Percentiles rank a stretch among this genome's conserved stretches.
Conservation (phyloP, 2,888 invertebrate species). For the Stenolophus ochropezus region DNA sequence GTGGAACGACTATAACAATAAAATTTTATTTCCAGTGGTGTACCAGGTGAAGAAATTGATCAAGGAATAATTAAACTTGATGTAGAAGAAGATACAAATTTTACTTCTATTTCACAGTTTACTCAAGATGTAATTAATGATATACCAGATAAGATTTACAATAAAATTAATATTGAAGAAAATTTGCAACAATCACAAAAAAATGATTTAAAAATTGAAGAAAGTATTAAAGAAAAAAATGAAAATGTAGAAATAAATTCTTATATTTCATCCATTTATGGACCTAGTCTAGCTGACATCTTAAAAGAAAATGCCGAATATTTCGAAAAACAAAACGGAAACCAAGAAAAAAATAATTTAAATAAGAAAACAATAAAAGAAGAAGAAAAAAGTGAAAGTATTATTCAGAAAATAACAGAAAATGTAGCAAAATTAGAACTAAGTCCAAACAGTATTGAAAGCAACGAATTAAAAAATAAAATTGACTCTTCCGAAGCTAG, state of each 20-base stretch:
- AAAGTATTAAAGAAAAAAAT: not conserved
- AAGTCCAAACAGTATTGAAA: not conserved
- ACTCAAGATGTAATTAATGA: slow-evolving; percentile 74
- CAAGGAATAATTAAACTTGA: slow-evolving; percentile 70
- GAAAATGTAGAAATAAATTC: slow-evolving; percentile 56
- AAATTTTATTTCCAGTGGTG: too few species aligned
- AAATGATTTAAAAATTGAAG: not conserved
- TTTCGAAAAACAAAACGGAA: slow-evolving; percentile 27
- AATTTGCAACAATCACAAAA: slow-evolving; percentile 55
- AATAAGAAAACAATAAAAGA: not conserved
- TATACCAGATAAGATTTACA: slow-evolving; percentile 66
- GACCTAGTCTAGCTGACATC: slow-evolving; percentile 35
- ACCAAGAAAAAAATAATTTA: not conserved
- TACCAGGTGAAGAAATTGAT: slow-evolving; percentile 77
- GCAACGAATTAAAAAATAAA: not conserved
- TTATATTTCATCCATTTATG: slow-evolving; percentile 51
- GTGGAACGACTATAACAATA: not conserved
- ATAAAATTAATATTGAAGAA: slow-evolving; percentile 45
- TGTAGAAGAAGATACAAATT: slow-evolving; percentile 66
- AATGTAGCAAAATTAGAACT: not conserved
- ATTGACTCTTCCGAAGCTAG: not conserved
- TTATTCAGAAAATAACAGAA: not conserved
- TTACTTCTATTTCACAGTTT: slow-evolving; percentile 76
- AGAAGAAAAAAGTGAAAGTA: slow-evolving; percentile 1
- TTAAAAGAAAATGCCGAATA: slow-evolving; percentile 48